Evolutionary conservation across 2,888 invertebrate genomes (phyloP), one percentile per base, ranked within the genome.

Genomic region (Trachelus stipa): DNA sequence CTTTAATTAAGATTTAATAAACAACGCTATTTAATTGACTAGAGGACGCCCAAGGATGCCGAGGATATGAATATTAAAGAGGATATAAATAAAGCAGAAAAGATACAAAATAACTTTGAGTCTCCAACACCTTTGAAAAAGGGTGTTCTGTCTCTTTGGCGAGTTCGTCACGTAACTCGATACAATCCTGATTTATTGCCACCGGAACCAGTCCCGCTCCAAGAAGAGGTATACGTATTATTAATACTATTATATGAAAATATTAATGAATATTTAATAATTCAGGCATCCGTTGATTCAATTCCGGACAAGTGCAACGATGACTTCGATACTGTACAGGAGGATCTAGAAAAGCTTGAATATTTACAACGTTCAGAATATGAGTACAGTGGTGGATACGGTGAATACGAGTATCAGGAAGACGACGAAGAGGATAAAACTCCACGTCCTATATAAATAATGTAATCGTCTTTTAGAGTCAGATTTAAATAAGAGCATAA

Each of bases 131-230:
- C 82, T 6, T 74, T 85, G 12, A 83, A 82, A 80, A 84, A 79
- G 37, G 88, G 86, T 11, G 77, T 91, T 31, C 91, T 94, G 80
- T 93, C 94, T 74, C 93, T 93, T 23, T 97, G 96, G 96, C 93
- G 95, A 6, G 95, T 95, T 0, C 93, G 95, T 81, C 94, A 94
- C 83, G 93, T 96, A 37, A 94, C 95, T 0, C 92, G 93, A 0
- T 96, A 95, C 88, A 94, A 95, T 91, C 93, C 94, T 3, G 94
- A 96, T 74, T 92, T 95, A 81, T 88, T 96, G 76, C 96, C 96
- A 0, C 94, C 94, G 0, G 95, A 95, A 84, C 94, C 96, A 0
- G 92, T 94, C 0, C 94, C 95, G 0, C 88, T 96, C 69, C 94
- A 94, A 0, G 92, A 88, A 73, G 81, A 86, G 83, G 90, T 90